These are phyloP conservation scores for Helicorthomorpha holstii DNA, from an alignment of 1,140 invertebrate genomes.

Conservation along the genomic window DNA sequence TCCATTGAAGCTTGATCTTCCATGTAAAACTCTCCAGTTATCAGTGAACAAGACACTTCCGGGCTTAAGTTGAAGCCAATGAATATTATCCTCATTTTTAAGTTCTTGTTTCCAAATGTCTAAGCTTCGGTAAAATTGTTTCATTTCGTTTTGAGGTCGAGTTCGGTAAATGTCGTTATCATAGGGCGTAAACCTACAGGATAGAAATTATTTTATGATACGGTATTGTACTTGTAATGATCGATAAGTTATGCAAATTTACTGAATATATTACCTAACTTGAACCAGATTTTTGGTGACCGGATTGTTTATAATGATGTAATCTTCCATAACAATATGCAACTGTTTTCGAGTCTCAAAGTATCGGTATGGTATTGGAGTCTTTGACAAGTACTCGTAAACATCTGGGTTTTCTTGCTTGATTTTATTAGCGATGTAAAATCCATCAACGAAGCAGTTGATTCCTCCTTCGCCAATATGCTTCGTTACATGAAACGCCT, in stretches of 20 bases:
- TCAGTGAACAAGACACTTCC: not conserved
- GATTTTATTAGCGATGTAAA: not conserved
- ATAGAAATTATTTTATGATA: not conserved
- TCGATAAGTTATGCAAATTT: not conserved
- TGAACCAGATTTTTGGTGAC: not conserved
- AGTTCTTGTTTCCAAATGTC: not conserved
- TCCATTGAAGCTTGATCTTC: not conserved
- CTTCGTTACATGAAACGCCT: constrained; percentile 3
- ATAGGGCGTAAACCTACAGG: constrained; percentile 2
- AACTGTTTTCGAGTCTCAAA: not conserved
- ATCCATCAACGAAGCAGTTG: constrained; percentile 3
- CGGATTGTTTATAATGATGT: not conserved
- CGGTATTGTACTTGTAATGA: not conserved
- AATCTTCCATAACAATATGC: not conserved
- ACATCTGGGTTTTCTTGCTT: not conserved
- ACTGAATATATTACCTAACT: no score
- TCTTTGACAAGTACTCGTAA: not conserved
- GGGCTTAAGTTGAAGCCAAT: not conserved
- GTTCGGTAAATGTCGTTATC: constrained; percentile 1
- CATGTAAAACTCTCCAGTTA: constrained; percentile 5
- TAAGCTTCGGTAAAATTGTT: not conserved
- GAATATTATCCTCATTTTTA: not conserved
- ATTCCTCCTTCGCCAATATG: not conserved
- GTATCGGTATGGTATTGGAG: not conserved
- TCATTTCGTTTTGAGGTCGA: not conserved